Conservation (phyloP, 2,113 vertebrate genomes). For the Clarias magur region DNA sequence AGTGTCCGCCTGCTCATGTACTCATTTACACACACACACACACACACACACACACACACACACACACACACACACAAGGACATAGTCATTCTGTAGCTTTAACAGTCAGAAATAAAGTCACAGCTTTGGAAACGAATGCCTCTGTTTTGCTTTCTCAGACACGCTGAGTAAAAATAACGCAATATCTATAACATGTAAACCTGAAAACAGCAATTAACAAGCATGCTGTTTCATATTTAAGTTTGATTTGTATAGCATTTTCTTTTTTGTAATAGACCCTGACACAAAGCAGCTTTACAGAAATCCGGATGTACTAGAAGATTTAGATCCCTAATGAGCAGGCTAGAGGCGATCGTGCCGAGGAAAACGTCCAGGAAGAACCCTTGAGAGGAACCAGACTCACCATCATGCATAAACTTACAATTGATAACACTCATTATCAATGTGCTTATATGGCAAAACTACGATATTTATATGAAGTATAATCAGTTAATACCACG, state of each 20-base stretch:
- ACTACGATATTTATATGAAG: no score
- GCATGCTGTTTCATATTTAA: neutral
- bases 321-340: neutral
- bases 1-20: slow-evolving; percentile 56
- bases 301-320: neutral
- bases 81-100: neutral
- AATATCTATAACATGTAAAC: neutral
- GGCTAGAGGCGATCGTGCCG: neutral
- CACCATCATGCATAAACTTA: neutral
- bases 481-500: neutral
- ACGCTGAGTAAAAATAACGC: neutral
- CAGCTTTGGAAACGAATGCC: neutral
- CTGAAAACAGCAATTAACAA: neutral
- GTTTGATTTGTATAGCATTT: neutral
- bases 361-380: neutral
- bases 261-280: neutral
- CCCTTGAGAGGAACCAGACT: neutral
- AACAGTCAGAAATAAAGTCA: neutral
- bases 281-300: neutral
- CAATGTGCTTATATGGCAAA: no score
- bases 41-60: slow-evolving; percentile 4
- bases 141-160: neutral
- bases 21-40: slow-evolving; percentile 31
- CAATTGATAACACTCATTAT: neutral
- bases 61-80: neutral